Evolutionary conservation across 2,797 vertebrate species (phyloP).

Genomic region (Knipowitschia caucasica): DNA sequence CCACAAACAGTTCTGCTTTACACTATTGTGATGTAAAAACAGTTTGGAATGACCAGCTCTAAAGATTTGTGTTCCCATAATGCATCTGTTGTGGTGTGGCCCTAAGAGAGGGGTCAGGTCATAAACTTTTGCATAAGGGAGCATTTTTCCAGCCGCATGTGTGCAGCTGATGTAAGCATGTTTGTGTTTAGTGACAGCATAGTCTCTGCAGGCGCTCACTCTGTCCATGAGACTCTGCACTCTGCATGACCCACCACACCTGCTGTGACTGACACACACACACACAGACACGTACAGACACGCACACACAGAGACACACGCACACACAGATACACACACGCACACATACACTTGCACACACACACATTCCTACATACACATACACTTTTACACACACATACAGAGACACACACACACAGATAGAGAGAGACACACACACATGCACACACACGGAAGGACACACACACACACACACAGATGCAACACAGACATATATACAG

Average conservation of each 20-base stretch:
- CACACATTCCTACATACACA: constrained; percentile 11
- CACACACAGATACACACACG: constrained; percentile 16
- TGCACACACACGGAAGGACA: constrained; percentile 7
- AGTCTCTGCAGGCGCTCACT: constrained; percentile 58
- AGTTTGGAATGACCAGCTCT: neutral
- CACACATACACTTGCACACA: constrained; percentile 11
- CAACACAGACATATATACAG: constrained; percentile 15
- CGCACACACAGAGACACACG: constrained; percentile 11
- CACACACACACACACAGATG: constrained; percentile 33
- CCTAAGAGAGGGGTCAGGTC: constrained; percentile 22
- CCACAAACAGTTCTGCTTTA: too few species aligned
- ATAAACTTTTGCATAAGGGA: constrained; percentile 36
- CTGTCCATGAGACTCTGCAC: constrained; percentile 57
- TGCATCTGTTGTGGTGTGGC: neutral
- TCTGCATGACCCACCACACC: constrained; percentile 65
- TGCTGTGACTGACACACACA: constrained; percentile 47
- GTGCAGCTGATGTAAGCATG: constrained; percentile 48
- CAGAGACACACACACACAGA: constrained; percentile 32
- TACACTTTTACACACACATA: constrained; percentile 17
- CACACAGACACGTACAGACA: constrained; percentile 26
- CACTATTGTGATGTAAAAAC: too few species aligned
- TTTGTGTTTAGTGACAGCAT: constrained; percentile 37
- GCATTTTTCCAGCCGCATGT: constrained; percentile 23
- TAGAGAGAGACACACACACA: too few species aligned
- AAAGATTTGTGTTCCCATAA: neutral